Evolutionary conservation across 2,797 vertebrate species (phyloP).

Genomic region (Megaceryle alcyon): DNA sequence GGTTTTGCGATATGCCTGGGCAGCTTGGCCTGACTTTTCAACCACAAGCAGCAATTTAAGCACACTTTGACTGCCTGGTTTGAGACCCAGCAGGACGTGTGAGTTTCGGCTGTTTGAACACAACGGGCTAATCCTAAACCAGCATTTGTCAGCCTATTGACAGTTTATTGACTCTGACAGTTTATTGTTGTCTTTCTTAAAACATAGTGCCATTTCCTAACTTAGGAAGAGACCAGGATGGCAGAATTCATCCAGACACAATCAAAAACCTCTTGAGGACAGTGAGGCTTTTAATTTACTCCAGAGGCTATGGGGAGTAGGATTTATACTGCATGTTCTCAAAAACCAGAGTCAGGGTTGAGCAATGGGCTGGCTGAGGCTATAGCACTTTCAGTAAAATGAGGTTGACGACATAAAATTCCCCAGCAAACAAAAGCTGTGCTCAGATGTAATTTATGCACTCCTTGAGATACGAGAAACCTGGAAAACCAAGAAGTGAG

Average conservation of each 20-base stretch:
- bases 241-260: background rate
- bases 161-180: background rate
- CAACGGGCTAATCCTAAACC: background rate
- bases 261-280: background rate
- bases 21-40: background rate
- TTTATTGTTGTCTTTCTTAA: background rate
- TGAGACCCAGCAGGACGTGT: background rate
- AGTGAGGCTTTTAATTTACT: background rate
- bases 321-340: background rate
- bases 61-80: background rate
- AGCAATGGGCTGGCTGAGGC: background rate
- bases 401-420: background rate
- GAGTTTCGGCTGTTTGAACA: background rate
- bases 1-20: accelerated
- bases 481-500: background rate
- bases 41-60: background rate
- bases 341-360: background rate
- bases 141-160: background rate
- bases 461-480: background rate
- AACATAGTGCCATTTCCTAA: background rate
- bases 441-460: background rate
- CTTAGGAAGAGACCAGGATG: background rate
- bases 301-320: background rate
- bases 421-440: background rate
- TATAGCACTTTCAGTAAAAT: background rate